Evolutionary conservation across 2,888 invertebrate species (phyloP), one percentile per base, ranked within the genome.

Genomic region (Rhodophaea formosa): DNA sequence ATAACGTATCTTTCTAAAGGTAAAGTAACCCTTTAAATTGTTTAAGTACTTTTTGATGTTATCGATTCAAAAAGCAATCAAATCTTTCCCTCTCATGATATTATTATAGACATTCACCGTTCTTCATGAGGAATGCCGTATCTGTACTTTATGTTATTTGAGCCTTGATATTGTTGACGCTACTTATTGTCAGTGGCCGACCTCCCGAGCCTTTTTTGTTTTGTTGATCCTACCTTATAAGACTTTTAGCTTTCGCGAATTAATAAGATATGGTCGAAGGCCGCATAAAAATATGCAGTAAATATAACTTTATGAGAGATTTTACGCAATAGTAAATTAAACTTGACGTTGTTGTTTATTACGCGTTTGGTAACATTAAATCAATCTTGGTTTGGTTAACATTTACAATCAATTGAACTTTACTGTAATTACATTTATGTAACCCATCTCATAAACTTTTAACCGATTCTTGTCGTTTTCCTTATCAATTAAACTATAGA

Each of bases 161-260:
- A 3, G 23, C 62, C 61, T 65, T 61, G 59, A 56, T 47, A 45
- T 29, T 46, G 57, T 62, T 61, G 62, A 57, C 58, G 46, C 49
- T 56, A 61, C 52, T 57, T 67, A 64, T 72, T 68, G 69, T 60
- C 66, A 66, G 52, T 67, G 60, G 66, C 63, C 70, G 72, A 66
- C 75, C 69, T 72, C 63, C 66, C 66, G 3, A 12, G 70, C 71
- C 72, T 67, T 71, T 71, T 68, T 69, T 65, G 65, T 66, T 63
- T 65, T 66, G 62, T 63, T 65, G 63, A 61, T 49, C 29, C 32
- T 55, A 54, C 67, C 62, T 56, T 64, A 62, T 70, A 67, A 53
- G 59, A 64, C 17, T 51, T 46, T 55, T 53, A 52, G 56, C 54
- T 56, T 49, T 56, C 57, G 60, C 61, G 57, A 62, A 64, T 62